Percentiles rank a stretch among this genome's conserved stretches.
phyloP scores from a whole-genome alignment of 1,140 invertebrate species.

The Pantala flavescens region DNA sequence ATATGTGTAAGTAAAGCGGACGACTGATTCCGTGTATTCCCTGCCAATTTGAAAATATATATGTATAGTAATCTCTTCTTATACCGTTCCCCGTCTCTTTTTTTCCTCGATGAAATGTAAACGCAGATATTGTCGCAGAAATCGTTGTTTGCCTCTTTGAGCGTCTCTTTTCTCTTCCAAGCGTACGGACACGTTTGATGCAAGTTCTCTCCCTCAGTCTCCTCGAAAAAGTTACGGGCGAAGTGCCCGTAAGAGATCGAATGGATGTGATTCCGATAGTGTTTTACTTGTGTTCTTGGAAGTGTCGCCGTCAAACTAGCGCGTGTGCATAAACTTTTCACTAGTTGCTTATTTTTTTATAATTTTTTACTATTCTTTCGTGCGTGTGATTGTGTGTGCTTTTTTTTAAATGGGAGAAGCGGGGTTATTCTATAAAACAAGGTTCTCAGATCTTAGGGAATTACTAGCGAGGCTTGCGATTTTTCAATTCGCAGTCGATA shows the following conservation, averaged over 20 bases:
- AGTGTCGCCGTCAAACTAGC: background rate
- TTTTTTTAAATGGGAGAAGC: background rate
- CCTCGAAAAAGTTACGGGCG: background rate
- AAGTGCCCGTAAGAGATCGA: background rate
- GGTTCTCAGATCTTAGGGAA: background rate
- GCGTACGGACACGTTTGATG: no score
- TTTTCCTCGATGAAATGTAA: no score
- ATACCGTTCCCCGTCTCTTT: no score
- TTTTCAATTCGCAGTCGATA: background rate
- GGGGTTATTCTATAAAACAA: background rate
- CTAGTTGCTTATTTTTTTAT: slow-evolving; percentile 9
- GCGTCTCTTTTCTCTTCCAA: no score
- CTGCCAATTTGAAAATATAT: no score
- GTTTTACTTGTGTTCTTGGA: background rate
- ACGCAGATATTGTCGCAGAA: no score
- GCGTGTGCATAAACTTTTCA: background rate
- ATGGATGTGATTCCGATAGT: background rate
- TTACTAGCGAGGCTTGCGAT: background rate
- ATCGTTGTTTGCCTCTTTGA: no score
- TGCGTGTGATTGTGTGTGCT: background rate
- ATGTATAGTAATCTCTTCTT: no score
- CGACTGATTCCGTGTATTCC: no score
- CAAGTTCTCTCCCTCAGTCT: background rate
- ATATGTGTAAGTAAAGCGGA: no score
- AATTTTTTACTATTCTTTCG: background rate